phyloP scores from a whole-genome alignment of 2,113 vertebrate genomes.

The Phrynocephalus versicolor region DNA sequence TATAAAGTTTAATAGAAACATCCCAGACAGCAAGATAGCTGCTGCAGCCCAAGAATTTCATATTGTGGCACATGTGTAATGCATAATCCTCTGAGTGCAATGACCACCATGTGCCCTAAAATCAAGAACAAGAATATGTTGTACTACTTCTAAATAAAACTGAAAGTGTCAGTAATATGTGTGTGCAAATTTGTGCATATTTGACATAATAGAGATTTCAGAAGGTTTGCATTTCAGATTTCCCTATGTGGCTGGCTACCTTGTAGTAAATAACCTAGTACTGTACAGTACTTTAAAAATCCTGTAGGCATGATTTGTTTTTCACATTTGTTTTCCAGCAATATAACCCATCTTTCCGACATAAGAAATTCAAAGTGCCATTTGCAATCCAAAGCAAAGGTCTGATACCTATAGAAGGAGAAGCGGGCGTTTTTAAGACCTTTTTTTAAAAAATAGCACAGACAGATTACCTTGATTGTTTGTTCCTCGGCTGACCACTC shows the following conservation, averaged over 20 bases:
- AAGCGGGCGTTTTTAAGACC: not conserved
- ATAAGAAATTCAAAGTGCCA: not conserved
- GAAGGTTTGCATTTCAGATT: not conserved
- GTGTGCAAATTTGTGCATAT: not conserved
- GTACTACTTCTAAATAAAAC: not conserved
- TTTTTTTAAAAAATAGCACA: not conserved
- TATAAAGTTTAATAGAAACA: not conserved
- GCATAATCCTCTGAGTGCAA: not conserved
- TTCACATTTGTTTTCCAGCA: not conserved
- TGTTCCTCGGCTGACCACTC: not conserved
- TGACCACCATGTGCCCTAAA: not conserved
- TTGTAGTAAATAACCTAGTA: not conserved
- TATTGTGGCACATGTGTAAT: not conserved
- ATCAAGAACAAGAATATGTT: not conserved
- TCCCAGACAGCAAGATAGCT: not conserved
- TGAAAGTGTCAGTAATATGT: not conserved
- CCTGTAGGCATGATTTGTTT: not conserved
- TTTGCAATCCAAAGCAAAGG: not conserved
- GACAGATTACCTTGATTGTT: not conserved
- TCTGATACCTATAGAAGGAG: not conserved
- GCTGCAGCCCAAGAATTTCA: not conserved
- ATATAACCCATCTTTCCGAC: not conserved
- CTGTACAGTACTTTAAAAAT: not conserved
- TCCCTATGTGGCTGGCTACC: not conserved
- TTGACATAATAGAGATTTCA: not conserved